Conservation (phyloP, 2,113 vertebrate species). For the Collichthys lucidus region DNA sequence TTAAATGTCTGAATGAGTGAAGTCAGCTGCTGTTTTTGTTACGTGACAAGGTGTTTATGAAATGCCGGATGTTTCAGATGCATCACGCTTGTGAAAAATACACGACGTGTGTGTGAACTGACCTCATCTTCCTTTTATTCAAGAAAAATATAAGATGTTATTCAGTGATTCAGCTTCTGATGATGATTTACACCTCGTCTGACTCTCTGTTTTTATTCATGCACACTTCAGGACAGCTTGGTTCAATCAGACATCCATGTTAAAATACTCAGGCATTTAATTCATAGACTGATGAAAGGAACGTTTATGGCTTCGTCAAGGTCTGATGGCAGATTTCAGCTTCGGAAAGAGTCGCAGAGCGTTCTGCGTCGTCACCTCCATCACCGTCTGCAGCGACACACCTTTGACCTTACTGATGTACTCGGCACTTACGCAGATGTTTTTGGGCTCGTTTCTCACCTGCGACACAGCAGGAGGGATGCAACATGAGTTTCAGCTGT, state of each 20-base stretch:
- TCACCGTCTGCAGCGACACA: constrained; percentile 89
- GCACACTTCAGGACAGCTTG: neutral
- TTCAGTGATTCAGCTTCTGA: neutral
- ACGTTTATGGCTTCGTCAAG: constrained; percentile 46
- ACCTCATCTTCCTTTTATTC: constrained; percentile 21
- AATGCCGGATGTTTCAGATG: constrained; percentile 9
- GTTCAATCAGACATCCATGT: neutral
- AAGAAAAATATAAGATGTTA: neutral
- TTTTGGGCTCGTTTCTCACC: constrained; percentile 96
- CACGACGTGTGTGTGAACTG: constrained; percentile 5
- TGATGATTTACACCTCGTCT: neutral
- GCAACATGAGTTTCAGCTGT: neutral
- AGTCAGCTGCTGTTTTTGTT: constrained; percentile 15
- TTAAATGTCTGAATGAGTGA: neutral
- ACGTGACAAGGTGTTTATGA: constrained; percentile 15
- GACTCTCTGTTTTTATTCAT: neutral
- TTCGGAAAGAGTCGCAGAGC: constrained; percentile 91
- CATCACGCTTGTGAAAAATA: constrained; percentile 12
- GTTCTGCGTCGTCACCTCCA: constrained; percentile 90
- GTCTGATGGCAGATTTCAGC: constrained; percentile 79
- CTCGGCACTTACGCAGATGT: constrained; percentile 90
- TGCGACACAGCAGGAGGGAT: constrained; percentile 63
- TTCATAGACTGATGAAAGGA: neutral
- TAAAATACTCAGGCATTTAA: neutral
- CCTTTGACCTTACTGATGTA: constrained; percentile 93